Evolutionary conservation across 2,888 invertebrate species (phyloP).

Genomic region (Orchesellides sinensis): DNA sequence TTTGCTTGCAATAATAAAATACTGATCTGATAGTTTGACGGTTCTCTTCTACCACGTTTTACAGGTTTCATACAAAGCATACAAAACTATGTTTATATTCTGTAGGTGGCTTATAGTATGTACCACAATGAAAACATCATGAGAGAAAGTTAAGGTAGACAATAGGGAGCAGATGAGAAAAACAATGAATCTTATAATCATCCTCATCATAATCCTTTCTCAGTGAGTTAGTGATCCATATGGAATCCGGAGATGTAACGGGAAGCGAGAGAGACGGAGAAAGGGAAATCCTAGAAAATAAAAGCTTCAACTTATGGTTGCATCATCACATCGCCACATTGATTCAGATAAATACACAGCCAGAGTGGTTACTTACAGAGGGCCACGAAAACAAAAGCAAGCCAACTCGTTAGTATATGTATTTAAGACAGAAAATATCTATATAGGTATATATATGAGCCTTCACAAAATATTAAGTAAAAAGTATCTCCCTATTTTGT

Average conservation of each 20-base stretch:
- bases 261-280: neutral
- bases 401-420: too few relatives aligned
- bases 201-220: conserved; percentile 49
- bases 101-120: neutral
- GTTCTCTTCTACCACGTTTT: conserved; percentile 11
- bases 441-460: too few relatives aligned
- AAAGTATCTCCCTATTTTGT: conserved; percentile 13
- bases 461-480: neutral
- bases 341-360: conserved; percentile 6
- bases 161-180: conserved; percentile 59
- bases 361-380: conserved; percentile 12
- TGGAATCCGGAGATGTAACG: conserved; percentile 18
- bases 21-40: conserved; percentile 60
- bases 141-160: conserved; percentile 52
- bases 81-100: too few relatives aligned
- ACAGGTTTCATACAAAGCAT: neutral
- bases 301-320: conserved; percentile 11
- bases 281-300: conserved; percentile 22
- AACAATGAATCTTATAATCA: conserved; percentile 66
- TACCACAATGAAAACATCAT: conserved; percentile 35
- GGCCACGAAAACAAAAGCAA: conserved; percentile 35
- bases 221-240: conserved; percentile 63
- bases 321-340: conserved; percentile 16
- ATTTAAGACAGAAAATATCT: too few relatives aligned
- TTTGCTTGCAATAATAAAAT: conserved; percentile 51